Conservation (phyloP, 2,113 vertebrate species). For the Eolophus roseicapilla region DNA sequence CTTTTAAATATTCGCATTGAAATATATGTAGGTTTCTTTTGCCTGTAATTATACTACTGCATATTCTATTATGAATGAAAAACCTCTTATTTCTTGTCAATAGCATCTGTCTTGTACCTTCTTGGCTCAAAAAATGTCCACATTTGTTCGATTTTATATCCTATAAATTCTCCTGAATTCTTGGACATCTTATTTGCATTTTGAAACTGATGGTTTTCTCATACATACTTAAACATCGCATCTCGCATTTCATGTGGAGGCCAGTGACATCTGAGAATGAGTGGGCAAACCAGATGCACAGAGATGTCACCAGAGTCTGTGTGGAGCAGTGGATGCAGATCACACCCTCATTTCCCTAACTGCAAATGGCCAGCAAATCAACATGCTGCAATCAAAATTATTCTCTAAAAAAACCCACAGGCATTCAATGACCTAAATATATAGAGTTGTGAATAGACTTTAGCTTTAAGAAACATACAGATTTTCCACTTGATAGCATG, state of each 20-base stretch:
- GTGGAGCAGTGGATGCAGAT: not conserved
- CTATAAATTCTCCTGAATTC: not conserved
- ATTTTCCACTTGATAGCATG: not conserved
- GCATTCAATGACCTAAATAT: not conserved
- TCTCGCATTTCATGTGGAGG: not conserved
- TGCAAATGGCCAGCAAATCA: not conserved
- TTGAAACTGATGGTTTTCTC: not conserved
- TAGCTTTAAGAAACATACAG: not conserved
- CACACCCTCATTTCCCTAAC: not conserved
- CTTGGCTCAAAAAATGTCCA: not conserved
- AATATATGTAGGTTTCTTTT: not conserved
- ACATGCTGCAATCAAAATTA: not conserved
- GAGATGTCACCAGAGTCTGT: not conserved
- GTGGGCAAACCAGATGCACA: not conserved
- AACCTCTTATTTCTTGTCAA: not conserved
- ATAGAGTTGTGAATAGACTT: not conserved
- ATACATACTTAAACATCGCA: not conserved
- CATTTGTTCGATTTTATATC: conserved; percentile 9
- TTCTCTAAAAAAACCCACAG: not conserved
- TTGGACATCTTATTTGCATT: not conserved
- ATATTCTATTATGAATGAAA: not conserved
- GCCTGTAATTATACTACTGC: not conserved
- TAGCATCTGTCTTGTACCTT: not conserved
- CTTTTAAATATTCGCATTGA: conserved; percentile 27
- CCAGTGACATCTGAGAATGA: not conserved